Percentiles rank a stretch among this genome's conserved stretches.
Evolutionary conservation across 2,888 invertebrate species (phyloP).

Genomic region (Desoria tigrina): DNA sequence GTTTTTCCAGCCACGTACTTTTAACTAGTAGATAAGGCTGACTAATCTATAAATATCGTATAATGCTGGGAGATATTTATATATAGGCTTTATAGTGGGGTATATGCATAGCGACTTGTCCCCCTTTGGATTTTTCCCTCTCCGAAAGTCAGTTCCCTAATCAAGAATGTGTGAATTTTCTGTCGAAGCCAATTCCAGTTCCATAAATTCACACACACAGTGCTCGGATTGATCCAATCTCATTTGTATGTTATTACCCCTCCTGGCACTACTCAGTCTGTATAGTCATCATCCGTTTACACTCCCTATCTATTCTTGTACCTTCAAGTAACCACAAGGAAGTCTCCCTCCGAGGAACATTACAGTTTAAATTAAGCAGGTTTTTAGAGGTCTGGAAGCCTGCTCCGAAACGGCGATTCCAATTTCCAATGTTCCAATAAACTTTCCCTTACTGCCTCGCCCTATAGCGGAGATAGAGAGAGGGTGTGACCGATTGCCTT

Average conservation of each 20-base stretch:
- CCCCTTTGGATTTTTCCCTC: conserved; percentile 4
- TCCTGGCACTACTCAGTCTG: background rate
- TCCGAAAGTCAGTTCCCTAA: conserved; percentile 1
- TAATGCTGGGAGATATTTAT: too few species aligned
- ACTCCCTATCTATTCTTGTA: too few species aligned
- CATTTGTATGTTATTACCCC: conserved; percentile 20
- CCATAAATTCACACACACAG: conserved; percentile 21
- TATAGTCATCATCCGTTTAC: too few species aligned
- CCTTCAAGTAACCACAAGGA: too few species aligned
- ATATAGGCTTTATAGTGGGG: too few species aligned
- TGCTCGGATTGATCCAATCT: conserved; percentile 21
- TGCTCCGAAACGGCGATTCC: background rate
- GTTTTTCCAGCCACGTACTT: background rate
- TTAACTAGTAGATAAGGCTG: background rate
- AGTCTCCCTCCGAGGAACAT: too few species aligned
- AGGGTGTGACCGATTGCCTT: conserved; percentile 15
- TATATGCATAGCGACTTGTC: too few species aligned
- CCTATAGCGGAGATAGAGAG: background rate
- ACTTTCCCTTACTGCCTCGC: too few species aligned
- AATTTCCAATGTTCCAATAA: background rate
- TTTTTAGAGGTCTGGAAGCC: conserved; percentile 1
- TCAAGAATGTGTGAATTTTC: conserved; percentile 18
- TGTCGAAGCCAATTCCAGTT: conserved; percentile 14
- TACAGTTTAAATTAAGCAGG: conserved; percentile 1
- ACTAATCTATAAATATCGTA: too few species aligned